Evolutionary conservation across 2,888 invertebrate species (phyloP), one percentile per base, ranked within the genome.

Genomic region (Resseliella maxima): DNA sequence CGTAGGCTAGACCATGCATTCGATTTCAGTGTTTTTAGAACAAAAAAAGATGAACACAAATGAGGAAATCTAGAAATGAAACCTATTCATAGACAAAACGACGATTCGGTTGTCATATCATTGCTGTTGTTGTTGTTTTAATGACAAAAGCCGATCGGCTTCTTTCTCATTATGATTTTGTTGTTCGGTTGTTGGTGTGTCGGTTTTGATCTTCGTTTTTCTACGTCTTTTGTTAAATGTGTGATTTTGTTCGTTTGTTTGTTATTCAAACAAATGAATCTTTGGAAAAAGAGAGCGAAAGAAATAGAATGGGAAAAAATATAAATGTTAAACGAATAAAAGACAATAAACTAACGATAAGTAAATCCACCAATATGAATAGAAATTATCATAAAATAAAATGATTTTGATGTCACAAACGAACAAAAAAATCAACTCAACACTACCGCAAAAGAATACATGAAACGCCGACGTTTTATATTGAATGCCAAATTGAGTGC

Each of bases 61-160:
- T 36, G 21, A 8, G n/a, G 38, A 38, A 38, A 83, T 83, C 38
- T 0, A 38, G 3, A 83, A 38, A 83, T 38, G n/a, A n/a, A 83
- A 83, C 83, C 24, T 83, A 38, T 38, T 83, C 38, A 36, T 36
- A 81, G 83, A 83, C 24, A 83, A 83, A n/a, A 21, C 83, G 83
- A 83, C 83, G 83, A 83, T 72, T 72, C 31, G 31, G 31, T 72
- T 83, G 83, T 83, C 83, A 83, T 83, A 83, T 83, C 72, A 24
- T n/a, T n/a, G n/a, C n/a, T 24, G 12, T 18, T 59, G 24, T 3
- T 6, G 72, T 72, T 72, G 72, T 12, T 31, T 12, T 35, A 72
- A 31, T 72, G 10, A 72, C 31, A 31, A 15, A 59, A 59, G 2
- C 35, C n/a, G n/a, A 72, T 72, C 72, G 72, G 31, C 31, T 15